Evolutionary conservation across 1,140 invertebrate species (phyloP).

Genomic region (Akabosia matsudoensis): DNA sequence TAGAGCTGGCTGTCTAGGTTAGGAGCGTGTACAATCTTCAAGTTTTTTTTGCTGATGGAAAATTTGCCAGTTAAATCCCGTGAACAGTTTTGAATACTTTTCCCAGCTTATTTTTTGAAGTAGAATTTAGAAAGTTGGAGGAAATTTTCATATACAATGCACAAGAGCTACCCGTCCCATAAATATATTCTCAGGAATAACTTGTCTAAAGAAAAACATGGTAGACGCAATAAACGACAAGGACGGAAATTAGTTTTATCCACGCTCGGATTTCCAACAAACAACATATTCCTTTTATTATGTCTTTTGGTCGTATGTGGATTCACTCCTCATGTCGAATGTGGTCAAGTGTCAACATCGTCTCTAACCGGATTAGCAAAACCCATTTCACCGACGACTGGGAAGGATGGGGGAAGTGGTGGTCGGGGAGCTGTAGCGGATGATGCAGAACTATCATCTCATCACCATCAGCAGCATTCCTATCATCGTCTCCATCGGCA

Average conservation of each 20-base stretch:
- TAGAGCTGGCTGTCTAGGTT: no score
- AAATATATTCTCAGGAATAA: neutral
- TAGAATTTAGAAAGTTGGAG: no score
- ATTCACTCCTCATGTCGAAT: neutral
- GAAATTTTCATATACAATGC: neutral
- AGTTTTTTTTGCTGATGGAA: no score
- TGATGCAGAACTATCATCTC: neutral
- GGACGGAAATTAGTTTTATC: neutral
- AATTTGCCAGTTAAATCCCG: no score
- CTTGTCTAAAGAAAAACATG: neutral
- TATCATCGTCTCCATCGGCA: neutral
- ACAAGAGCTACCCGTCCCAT: neutral
- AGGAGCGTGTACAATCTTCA: no score
- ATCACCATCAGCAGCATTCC: neutral
- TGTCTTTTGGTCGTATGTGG: neutral
- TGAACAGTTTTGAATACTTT: no score
- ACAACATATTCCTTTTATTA: neutral
- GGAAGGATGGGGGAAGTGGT: neutral
- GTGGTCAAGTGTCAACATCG: conserved; percentile 12
- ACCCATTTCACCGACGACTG: neutral
- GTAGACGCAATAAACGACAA: neutral
- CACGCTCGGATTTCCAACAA: neutral
- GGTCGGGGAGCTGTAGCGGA: neutral
- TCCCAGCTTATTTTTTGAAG: no score
- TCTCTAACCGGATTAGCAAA: conserved; percentile 8